These are phyloP conservation scores for Siniperca knerii DNA, from an alignment of 2,113 vertebrate species.

Conservation along the genomic window DNA sequence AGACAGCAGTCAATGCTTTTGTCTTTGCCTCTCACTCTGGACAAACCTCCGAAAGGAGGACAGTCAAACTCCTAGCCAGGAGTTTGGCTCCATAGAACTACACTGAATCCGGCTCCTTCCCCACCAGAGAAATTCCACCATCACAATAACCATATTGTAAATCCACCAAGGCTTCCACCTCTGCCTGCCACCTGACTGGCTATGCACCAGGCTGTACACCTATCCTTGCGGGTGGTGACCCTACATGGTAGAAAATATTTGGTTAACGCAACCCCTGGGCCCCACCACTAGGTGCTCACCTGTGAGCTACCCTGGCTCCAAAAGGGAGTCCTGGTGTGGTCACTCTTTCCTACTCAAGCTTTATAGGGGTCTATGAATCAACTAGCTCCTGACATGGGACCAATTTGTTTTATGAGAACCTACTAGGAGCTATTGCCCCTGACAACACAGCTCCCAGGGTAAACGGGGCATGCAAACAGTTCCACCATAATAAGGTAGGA, in stretches of 20 bases:
- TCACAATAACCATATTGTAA: background rate
- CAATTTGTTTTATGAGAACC: constrained; percentile 21
- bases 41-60: background rate
- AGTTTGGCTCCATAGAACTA: background rate
- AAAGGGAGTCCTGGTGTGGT: background rate
- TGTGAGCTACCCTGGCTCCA: background rate
- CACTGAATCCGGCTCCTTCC: background rate
- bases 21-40: background rate
- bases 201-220: background rate
- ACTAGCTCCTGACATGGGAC: background rate
- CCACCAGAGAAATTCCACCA: background rate
- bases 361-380: constrained; percentile 17
- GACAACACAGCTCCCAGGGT: background rate
- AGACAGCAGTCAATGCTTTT: constrained; percentile 2
- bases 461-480: constrained; percentile 10
- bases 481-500: constrained; percentile 5
- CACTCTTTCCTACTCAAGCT: constrained; percentile 1
- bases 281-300: background rate
- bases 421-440: constrained; percentile 5
- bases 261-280: no score
- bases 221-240: background rate
- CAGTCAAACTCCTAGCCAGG: background rate
- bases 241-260: no score
- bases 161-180: no score
- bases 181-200: no score